phyloP scores from a whole-genome alignment of 2,888 invertebrate genomes.

The Pinctada fucata region DNA sequence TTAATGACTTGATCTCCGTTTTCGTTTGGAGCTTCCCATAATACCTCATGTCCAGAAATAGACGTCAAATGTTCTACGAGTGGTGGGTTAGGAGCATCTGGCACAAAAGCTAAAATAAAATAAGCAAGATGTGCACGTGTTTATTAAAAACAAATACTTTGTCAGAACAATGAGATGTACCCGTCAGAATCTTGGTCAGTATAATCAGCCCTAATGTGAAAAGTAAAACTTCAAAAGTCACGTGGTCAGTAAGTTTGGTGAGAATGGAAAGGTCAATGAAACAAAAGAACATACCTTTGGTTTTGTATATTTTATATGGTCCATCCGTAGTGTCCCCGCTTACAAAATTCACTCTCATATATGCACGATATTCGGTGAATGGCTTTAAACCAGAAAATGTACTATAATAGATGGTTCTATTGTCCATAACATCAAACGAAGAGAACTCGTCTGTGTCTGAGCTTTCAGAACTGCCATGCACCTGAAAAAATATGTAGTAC shows the following conservation, averaged over 20 bases:
- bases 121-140: not conserved
- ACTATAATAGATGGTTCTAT: constrained; percentile 53
- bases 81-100: constrained; percentile 87
- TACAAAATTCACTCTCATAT: constrained; percentile 76
- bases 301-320: not conserved
- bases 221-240: too few relatives aligned
- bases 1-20: constrained; percentile 86
- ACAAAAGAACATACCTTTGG: constrained; percentile 8
- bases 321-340: constrained; percentile 76
- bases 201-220: too few relatives aligned
- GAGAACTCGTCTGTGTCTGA: too few relatives aligned
- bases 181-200: too few relatives aligned
- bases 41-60: constrained; percentile 81
- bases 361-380: constrained; percentile 87
- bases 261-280: too few relatives aligned
- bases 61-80: constrained; percentile 85
- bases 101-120: constrained; percentile 78
- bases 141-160: too few relatives aligned
- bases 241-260: too few relatives aligned
- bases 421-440: not conserved
- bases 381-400: constrained; percentile 80
- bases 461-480: too few relatives aligned
- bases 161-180: too few relatives aligned
- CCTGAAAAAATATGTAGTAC: too few relatives aligned
- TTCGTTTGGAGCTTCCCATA: constrained; percentile 87